Percentiles rank a stretch among this genome's conserved stretches.
Conservation (phyloP, 1,140 invertebrate species). For the Procambarus clarkii region DNA sequence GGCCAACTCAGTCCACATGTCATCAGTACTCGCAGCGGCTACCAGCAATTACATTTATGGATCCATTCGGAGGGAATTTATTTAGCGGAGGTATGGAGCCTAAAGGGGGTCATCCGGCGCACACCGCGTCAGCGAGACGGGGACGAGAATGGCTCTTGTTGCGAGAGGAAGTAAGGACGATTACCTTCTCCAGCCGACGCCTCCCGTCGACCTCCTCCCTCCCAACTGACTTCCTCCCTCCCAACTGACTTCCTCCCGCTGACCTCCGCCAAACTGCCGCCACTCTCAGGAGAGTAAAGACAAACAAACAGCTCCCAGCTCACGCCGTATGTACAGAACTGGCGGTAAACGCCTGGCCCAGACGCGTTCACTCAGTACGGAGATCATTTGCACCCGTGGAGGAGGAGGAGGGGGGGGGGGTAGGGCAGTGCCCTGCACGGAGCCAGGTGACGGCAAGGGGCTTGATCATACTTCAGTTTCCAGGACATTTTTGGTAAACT, state of each 20-base stretch:
- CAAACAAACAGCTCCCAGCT: neutral
- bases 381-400: neutral
- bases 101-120: neutral
- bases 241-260: neutral
- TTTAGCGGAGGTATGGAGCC: neutral
- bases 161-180: too few relatives aligned
- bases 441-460: too few relatives aligned
- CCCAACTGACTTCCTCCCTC: too few relatives aligned
- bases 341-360: neutral
- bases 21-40: constrained; percentile 5
- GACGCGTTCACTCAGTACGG: neutral
- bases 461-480: too few relatives aligned
- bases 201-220: too few relatives aligned
- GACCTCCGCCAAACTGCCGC: neutral
- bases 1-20: neutral
- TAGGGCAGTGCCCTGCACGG: too few relatives aligned
- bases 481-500: too few relatives aligned
- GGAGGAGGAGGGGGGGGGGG: too few relatives aligned
- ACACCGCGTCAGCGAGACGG: neutral
- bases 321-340: neutral
- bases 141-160: neutral
- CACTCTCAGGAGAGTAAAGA: neutral
- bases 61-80: neutral
- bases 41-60: constrained; percentile 7
- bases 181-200: too few relatives aligned